Evolutionary conservation across 2,888 invertebrate species (phyloP).

Genomic region (Platycnemis pennipes): DNA sequence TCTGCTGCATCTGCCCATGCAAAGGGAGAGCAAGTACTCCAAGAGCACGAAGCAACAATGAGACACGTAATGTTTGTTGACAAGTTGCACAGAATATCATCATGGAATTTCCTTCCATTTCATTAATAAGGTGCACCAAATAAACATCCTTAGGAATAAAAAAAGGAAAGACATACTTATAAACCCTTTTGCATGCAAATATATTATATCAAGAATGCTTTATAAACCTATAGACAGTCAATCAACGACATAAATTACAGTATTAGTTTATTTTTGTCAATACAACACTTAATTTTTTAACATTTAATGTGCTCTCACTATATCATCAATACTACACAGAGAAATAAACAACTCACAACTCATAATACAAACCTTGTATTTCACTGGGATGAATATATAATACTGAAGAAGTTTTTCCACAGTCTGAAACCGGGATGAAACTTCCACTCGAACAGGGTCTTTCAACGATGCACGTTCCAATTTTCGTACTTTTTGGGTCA

Average conservation of each 20-base stretch:
- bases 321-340: no score
- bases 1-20: constrained; percentile 99
- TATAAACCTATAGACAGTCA: no score
- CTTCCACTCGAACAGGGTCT: constrained; percentile 98
- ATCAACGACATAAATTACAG: neutral
- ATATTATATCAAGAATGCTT: no score
- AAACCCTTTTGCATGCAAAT: no score
- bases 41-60: constrained; percentile 92
- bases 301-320: neutral
- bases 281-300: neutral
- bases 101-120: constrained; percentile 96
- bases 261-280: neutral
- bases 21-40: constrained; percentile 97
- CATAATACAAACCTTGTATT: constrained; percentile 89
- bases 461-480: constrained; percentile 96
- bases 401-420: constrained; percentile 97
- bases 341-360: neutral
- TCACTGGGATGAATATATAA: constrained; percentile 96
- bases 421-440: constrained; percentile 97
- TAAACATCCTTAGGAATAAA: constrained; percentile 90
- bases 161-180: constrained; percentile 20
- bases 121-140: constrained; percentile 96
- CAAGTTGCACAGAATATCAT: constrained; percentile 99
- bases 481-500: constrained; percentile 99
- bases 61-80: constrained; percentile 93